Conservation (phyloP, 2,797 vertebrate species). For the Pagetopsis macropterus region DNA sequence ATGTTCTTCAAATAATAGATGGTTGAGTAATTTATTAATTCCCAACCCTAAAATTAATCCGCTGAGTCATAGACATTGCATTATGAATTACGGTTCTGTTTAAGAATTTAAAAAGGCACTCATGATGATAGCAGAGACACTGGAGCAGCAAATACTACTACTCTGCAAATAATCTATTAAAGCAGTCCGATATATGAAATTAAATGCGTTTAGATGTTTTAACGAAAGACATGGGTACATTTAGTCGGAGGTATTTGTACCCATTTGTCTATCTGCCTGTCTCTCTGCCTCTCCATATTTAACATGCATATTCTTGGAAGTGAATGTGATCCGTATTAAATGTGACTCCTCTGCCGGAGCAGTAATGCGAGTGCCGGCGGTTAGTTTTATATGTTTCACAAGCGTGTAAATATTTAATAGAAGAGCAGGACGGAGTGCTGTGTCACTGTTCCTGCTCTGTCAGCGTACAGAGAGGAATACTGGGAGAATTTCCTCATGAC, state of each 20-base stretch:
- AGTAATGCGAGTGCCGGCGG: slow-evolving; percentile 72
- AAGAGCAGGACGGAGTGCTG: slow-evolving; percentile 73
- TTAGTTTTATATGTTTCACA: slow-evolving; percentile 83
- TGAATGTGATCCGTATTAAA: slow-evolving; percentile 80
- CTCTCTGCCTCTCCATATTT: slow-evolving; percentile 63
- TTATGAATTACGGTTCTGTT: slow-evolving; percentile 36
- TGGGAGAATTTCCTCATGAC: slow-evolving; percentile 54
- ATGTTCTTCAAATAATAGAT: slow-evolving; percentile 24
- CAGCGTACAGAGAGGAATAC: slow-evolving; percentile 43
- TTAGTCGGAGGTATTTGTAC: slow-evolving; percentile 21
- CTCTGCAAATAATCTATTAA: slow-evolving; percentile 29
- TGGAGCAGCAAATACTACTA: not conserved
- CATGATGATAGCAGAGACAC: slow-evolving; percentile 8
- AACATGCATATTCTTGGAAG: slow-evolving; percentile 78
- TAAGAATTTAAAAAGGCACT: slow-evolving; percentile 29
- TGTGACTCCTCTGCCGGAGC: slow-evolving; percentile 72
- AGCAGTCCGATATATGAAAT: slow-evolving; percentile 39
- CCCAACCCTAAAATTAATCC: slow-evolving; percentile 8
- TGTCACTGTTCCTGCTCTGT: slow-evolving; percentile 74
- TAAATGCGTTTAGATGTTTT: slow-evolving; percentile 39
- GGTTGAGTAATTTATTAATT: slow-evolving; percentile 29
- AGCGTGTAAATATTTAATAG: slow-evolving; percentile 85
- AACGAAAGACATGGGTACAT: slow-evolving; percentile 13
- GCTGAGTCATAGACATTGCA: slow-evolving; percentile 15
- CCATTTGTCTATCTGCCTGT: slow-evolving; percentile 33